Percentiles rank a stretch among this genome's conserved stretches.
Evolutionary conservation across 2,797 vertebrate species (phyloP).

Genomic region (Astyanax mexicanus): DNA sequence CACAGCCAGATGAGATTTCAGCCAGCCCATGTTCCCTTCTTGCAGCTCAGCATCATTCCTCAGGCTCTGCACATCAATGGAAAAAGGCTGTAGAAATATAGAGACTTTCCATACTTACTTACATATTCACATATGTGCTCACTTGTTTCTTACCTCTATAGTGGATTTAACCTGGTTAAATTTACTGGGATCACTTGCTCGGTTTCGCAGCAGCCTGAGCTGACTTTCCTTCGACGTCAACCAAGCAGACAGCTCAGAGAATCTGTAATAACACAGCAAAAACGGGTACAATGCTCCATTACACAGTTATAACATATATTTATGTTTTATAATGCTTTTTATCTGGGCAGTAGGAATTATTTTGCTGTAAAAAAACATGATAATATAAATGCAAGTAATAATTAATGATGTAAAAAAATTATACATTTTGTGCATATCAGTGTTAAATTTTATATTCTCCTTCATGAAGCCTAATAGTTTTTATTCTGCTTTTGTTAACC

Average conservation of each 20-base stretch:
- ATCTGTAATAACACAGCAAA: constrained; percentile 71
- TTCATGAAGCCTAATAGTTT: too few species aligned
- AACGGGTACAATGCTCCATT: not conserved
- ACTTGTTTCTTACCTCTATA: constrained; percentile 77
- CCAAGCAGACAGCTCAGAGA: constrained; percentile 89
- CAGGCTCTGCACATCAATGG: constrained; percentile 43
- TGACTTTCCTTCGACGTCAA: constrained; percentile 88
- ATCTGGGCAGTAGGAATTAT: too few species aligned
- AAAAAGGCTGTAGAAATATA: not conserved
- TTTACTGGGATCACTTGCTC: constrained; percentile 80
- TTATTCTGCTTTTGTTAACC: too few species aligned
- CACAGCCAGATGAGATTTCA: constrained; percentile 86
- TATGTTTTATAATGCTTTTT: too few species aligned
- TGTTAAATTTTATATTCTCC: too few species aligned
- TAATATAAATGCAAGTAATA: too few species aligned
- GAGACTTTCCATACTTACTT: not conserved
- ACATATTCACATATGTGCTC: not conserved
- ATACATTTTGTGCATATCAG: too few species aligned
- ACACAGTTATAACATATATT: constrained; percentile 7
- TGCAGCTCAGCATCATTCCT: constrained; percentile 78
- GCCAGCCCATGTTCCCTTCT: constrained; percentile 88
- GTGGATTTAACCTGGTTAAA: constrained; percentile 83
- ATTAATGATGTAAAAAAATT: too few species aligned
- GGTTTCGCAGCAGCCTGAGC: constrained; percentile 83
- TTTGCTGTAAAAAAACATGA: too few species aligned